phyloP scores from a whole-genome alignment of 2,797 vertebrate species.

The Sorex maritimensis region DNA sequence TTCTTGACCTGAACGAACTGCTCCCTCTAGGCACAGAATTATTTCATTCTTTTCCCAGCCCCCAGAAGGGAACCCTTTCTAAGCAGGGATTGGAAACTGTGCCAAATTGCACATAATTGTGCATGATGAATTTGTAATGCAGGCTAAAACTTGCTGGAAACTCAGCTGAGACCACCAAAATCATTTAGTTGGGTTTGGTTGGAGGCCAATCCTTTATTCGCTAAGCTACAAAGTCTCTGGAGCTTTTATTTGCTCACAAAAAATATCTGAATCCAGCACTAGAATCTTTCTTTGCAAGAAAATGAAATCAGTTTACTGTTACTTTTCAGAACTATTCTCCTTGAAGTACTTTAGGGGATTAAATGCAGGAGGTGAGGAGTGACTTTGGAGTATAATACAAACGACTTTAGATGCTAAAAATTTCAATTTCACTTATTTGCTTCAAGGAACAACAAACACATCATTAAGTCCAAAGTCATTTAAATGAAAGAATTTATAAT shows the following conservation, averaged over 20 bases:
- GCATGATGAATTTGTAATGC: constrained; percentile 86
- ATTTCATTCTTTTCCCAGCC: constrained; percentile 76
- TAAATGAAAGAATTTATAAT: constrained; percentile 27
- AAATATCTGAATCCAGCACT: constrained; percentile 78
- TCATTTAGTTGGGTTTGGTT: constrained; percentile 86
- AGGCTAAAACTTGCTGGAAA: constrained; percentile 86
- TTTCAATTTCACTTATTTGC: constrained; percentile 77
- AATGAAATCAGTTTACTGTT: constrained; percentile 81
- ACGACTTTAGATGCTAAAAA: constrained; percentile 72
- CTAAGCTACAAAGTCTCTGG: constrained; percentile 82
- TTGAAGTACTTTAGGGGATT: constrained; percentile 71
- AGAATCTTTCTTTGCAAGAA: constrained; percentile 69
- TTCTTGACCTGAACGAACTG: constrained; percentile 76
- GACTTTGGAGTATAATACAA: constrained; percentile 71
- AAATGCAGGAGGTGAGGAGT: constrained; percentile 62
- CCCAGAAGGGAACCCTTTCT: constrained; percentile 75
- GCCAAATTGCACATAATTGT: constrained; percentile 87
- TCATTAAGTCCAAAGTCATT: constrained; percentile 71
- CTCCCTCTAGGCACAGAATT: constrained; percentile 72
- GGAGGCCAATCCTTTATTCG: constrained; percentile 84
- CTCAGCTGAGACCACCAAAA: constrained; percentile 86
- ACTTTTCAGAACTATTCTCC: constrained; percentile 31
- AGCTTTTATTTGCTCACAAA: constrained; percentile 74
- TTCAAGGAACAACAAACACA: constrained; percentile 68
- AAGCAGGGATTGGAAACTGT: constrained; percentile 81